Evolutionary conservation across 2,888 invertebrate genomes (phyloP), one percentile per base, ranked within the genome.

Genomic region (Caenorhabditis afra): DNA sequence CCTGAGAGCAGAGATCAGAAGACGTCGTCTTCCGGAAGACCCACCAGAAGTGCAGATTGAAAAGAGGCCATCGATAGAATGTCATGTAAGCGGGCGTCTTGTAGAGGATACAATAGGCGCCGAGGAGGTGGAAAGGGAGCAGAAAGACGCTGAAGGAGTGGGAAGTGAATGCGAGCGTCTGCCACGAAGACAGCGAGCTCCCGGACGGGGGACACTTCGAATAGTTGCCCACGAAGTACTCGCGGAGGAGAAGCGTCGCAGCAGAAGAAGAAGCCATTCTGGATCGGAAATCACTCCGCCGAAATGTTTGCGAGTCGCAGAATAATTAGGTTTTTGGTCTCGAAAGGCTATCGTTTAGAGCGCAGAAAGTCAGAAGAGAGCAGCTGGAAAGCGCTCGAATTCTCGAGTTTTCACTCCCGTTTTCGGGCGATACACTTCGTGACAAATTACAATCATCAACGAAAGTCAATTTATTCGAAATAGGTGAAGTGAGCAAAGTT

Each of bases 81-180:
- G 70, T 61, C 70, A 70, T 70, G 23, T 70, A 70, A 22, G 23
- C 59, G 16, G 70, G 70, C 3, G 70, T 70, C 39, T 70, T 53
- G n/a, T 37, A 52, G n/a, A 68, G 52, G 20, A 68, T 68, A 45
- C 68, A 68, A 58, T 68, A 68, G 14, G 53, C 70, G 3, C 70
- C 70, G n/a, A 70, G 44, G 7, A 61, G n/a, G 20, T 70, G 70
- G 37, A 70, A 70, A 10, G 70, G 70, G 7, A 70, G 22, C 0
- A 70, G 12, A 52, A 70, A 7, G 35, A 37, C 47, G 8, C 61
- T 70, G 47, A 70, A 37, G 0, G 70, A 70, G 39, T 70, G 70
- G 5, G 70, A 70, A 11, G 53, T 45, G 37, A 61, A 53, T 11
- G 70, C 61, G 16, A 70, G 35, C 12, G 53, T 61, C 35, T 70